These are phyloP conservation scores for Drosophila bifasciata DNA, from an alignment of 1,140 invertebrate genomes.

Conservation along the genomic window DNA sequence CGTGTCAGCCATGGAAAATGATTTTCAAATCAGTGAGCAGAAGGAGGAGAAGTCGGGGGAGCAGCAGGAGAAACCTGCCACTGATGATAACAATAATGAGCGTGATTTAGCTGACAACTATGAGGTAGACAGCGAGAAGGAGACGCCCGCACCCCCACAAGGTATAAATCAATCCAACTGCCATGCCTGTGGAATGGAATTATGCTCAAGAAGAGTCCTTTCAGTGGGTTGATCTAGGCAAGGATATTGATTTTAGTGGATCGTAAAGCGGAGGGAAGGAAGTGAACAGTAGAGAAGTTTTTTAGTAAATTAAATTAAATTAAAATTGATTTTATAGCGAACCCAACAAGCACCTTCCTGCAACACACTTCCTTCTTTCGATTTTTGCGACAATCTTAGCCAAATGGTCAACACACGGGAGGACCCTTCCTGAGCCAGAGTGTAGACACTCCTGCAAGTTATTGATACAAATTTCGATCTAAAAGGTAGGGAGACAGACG, in stretches of 20 bases:
- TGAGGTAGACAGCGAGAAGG: conserved; percentile 50
- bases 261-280: background rate
- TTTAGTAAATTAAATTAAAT: background rate
- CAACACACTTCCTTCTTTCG: too few relatives aligned
- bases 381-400: too few relatives aligned
- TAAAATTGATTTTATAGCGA: background rate
- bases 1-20: conserved; percentile 63
- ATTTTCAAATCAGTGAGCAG: conserved; percentile 73
- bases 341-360: background rate
- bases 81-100: conserved; percentile 81
- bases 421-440: conserved; percentile 13
- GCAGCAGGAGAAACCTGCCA: conserved; percentile 48
- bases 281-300: too few relatives aligned
- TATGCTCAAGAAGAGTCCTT: conserved; percentile 18
- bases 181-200: conserved; percentile 10
- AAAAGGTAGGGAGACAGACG: conserved; percentile 12
- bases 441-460: background rate
- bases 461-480: conserved; percentile 12
- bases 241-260: background rate
- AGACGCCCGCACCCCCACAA: conserved; percentile 22
- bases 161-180: conserved; percentile 59
- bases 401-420: background rate
- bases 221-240: background rate
- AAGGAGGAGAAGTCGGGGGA: conserved; percentile 5
- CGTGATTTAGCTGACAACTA: conserved; percentile 80